phyloP scores from a whole-genome alignment of 2,113 vertebrate genomes.

The Peromyscus polionotus region DNA sequence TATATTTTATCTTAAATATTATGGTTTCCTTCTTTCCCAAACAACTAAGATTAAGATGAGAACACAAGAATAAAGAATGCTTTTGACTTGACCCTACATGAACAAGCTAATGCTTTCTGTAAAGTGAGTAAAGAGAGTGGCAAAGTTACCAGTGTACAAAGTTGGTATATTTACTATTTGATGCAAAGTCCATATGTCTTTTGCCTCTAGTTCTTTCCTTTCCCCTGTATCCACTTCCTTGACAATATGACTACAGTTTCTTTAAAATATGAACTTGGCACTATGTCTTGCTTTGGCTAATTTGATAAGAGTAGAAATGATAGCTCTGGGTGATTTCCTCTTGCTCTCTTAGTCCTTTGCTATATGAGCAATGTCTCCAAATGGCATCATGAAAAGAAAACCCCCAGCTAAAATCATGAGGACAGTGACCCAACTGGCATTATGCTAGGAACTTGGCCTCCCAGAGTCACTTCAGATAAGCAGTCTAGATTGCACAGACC shows the following conservation, averaged over 20 bases:
- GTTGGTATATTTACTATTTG: not conserved
- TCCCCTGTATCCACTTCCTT: not conserved
- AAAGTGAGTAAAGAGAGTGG: not conserved
- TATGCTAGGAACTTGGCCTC: not conserved
- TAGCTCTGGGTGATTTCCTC: not conserved
- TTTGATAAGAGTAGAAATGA: not conserved
- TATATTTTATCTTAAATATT: slow-evolving; percentile 26
- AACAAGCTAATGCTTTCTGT: not conserved
- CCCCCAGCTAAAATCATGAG: not conserved
- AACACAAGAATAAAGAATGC: not conserved
- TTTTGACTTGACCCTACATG: not conserved
- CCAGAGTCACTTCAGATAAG: not conserved
- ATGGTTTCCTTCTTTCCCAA: not conserved
- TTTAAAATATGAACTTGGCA: not conserved
- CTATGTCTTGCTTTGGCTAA: not conserved
- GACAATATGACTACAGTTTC: not conserved
- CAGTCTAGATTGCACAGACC: not conserved
- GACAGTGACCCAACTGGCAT: not conserved
- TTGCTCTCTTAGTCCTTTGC: not conserved
- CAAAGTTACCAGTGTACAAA: not conserved
- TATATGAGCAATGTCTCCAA: not conserved
- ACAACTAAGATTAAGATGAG: slow-evolving; percentile 14
- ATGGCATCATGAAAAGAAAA: not conserved
- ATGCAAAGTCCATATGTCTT: not conserved
- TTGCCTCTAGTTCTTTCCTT: not conserved